Evolutionary conservation across 2,797 vertebrate species (phyloP).

Genomic region (Pogoniulus pusillus): DNA sequence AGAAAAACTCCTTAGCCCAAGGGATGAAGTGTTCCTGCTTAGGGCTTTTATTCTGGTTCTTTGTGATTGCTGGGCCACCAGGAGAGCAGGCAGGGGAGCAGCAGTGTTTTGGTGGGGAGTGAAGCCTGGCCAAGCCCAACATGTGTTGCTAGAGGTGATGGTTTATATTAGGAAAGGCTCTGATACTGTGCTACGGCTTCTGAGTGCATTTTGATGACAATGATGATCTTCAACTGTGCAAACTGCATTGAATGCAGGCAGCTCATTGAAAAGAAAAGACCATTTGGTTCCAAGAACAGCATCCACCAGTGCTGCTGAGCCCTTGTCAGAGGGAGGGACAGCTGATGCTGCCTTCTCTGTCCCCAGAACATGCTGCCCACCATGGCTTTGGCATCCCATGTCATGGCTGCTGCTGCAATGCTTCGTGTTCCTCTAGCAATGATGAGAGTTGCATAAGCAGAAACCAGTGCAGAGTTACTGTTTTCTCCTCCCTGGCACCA

Average conservation of each 20-base stretch:
- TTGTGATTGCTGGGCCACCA: neutral
- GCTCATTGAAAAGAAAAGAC: neutral
- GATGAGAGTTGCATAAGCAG: slow-evolving; percentile 31
- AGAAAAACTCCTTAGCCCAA: slow-evolving; percentile 4
- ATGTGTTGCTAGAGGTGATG: neutral
- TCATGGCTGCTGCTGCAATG: neutral
- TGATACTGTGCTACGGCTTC: neutral
- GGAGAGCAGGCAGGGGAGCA: neutral
- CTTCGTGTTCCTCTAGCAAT: neutral
- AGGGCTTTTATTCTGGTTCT: slow-evolving; percentile 7
- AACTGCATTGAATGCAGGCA: neutral
- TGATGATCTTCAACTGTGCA: neutral
- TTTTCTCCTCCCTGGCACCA: slow-evolving; percentile 10
- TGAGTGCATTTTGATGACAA: slow-evolving; percentile 6
- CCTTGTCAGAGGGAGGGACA: neutral
- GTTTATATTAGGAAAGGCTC: slow-evolving; percentile 41
- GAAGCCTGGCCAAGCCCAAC: neutral
- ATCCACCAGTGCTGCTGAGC: neutral
- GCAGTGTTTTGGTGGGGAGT: neutral
- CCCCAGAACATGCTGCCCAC: neutral
- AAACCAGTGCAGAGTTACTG: neutral
- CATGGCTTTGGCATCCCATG: neutral
- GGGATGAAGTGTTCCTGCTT: slow-evolving; percentile 7
- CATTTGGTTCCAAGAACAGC: neutral
- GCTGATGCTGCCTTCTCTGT: neutral